Evolutionary conservation across 2,888 invertebrate species (phyloP).

Genomic region (Drosophila colorata): DNA sequence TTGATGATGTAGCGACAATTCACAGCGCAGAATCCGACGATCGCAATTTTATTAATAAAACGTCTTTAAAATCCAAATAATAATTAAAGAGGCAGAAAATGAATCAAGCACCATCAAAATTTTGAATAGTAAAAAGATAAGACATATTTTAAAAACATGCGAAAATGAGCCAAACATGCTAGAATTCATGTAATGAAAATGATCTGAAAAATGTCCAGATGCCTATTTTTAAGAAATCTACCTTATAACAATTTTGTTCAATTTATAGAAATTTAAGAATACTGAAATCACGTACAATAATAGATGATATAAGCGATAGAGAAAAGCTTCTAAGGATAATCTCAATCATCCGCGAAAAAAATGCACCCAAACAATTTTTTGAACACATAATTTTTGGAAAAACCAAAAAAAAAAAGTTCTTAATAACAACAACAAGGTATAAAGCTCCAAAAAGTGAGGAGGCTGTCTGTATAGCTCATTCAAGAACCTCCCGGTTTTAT

Average conservation of each 20-base stretch:
- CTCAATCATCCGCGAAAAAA: no score
- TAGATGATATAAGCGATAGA: not conserved
- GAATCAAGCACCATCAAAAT: not conserved
- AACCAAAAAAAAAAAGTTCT: no score
- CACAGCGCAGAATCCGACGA: not conserved
- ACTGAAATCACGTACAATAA: not conserved
- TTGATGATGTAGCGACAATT: not conserved
- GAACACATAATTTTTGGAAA: no score
- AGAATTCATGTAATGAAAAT: not conserved
- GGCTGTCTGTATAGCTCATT: no score
- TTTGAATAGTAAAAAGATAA: not conserved
- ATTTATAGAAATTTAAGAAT: not conserved
- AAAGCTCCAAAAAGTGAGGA: no score
- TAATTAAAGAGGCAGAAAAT: not conserved
- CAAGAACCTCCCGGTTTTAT: no score
- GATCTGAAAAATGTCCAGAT: not conserved
- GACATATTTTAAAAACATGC: not conserved
- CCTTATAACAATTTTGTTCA: not conserved
- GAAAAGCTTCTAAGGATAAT: not conserved
- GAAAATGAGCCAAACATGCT: not conserved
- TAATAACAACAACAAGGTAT: no score
- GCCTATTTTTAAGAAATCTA: not conserved
- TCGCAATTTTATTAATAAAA: not conserved
- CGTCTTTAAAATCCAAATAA: not conserved
- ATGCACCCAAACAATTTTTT: no score